A percentile compares a stretch with the other conserved stretches of the same genome.
phyloP scores from a whole-genome alignment of 1,140 invertebrate genomes.

The Hydropsyche tenuis region DNA sequence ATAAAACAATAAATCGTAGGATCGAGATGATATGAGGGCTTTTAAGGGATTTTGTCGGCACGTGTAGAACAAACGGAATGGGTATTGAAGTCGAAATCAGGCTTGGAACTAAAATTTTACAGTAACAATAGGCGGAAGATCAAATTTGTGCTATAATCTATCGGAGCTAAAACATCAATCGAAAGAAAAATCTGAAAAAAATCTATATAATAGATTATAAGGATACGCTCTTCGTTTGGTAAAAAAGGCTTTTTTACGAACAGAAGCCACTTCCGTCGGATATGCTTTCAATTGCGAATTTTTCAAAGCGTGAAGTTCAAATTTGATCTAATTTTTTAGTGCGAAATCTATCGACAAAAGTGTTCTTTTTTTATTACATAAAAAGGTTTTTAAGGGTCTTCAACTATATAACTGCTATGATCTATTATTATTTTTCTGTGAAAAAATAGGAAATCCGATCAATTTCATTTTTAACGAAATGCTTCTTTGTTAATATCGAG shows the following conservation, averaged over 20 bases:
- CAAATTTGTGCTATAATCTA: no score
- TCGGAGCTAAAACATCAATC: no score
- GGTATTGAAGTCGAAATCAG: no score
- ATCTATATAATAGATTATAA: no score
- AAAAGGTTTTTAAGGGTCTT: background rate
- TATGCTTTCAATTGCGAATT: slow-evolving; percentile 26
- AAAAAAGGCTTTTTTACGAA: background rate
- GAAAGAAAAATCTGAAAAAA: no score
- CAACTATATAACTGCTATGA: background rate
- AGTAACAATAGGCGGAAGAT: no score
- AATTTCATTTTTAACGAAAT: background rate
- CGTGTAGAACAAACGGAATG: no score
- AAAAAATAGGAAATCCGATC: slow-evolving; percentile 18
- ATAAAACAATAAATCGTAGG: slow-evolving; percentile 4
- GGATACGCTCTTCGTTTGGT: background rate
- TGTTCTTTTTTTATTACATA: slow-evolving; percentile 15
- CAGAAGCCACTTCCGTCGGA: slow-evolving; percentile 25
- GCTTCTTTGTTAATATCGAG: background rate
- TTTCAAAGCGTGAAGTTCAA: slow-evolving; percentile 23
- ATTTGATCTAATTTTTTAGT: slow-evolving; percentile 23
- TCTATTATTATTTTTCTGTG: background rate
- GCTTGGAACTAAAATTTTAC: no score
- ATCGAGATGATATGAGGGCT: background rate
- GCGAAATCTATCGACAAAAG: slow-evolving; percentile 9
- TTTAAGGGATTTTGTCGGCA: no score